phyloP scores from a whole-genome alignment of 2,113 vertebrate species.

The Pygoscelis adeliae region DNA sequence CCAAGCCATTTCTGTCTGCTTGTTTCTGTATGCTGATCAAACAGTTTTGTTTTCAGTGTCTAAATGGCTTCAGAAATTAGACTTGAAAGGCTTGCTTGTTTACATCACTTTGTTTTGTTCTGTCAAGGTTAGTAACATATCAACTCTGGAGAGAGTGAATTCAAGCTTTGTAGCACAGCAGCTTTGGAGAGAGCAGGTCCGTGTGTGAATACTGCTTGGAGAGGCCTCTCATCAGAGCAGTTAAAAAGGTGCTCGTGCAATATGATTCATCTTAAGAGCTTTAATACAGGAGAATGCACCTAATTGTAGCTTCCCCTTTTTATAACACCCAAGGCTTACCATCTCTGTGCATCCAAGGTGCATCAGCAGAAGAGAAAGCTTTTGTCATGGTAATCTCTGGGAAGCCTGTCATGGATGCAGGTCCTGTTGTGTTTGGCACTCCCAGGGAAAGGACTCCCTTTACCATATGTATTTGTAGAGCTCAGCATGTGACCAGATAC shows the following conservation, averaged over 20 bases:
- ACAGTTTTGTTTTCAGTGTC: neutral
- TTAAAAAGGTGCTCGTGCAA: neutral
- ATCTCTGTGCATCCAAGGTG: neutral
- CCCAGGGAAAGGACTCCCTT: neutral
- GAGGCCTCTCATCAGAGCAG: neutral
- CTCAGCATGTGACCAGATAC: neutral
- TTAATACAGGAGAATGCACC: neutral
- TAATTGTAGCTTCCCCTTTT: neutral
- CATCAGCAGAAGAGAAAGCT: neutral
- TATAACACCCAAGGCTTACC: neutral
- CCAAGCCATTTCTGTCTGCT: neutral
- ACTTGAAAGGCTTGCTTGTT: slow-evolving; percentile 12
- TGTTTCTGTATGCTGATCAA: neutral
- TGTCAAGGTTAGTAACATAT: neutral
- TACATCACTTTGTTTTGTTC: slow-evolving; percentile 3
- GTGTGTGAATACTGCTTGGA: neutral
- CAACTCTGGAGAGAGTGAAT: neutral
- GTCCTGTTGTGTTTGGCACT: neutral
- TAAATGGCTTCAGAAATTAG: slow-evolving; percentile 9
- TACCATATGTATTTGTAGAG: accelerated
- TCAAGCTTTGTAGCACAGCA: neutral
- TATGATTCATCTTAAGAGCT: neutral
- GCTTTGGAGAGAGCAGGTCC: neutral
- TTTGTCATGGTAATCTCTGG: neutral
- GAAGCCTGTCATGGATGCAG: neutral